phyloP scores from a whole-genome alignment of 2,888 invertebrate genomes.

The Oligia latruncula region DNA sequence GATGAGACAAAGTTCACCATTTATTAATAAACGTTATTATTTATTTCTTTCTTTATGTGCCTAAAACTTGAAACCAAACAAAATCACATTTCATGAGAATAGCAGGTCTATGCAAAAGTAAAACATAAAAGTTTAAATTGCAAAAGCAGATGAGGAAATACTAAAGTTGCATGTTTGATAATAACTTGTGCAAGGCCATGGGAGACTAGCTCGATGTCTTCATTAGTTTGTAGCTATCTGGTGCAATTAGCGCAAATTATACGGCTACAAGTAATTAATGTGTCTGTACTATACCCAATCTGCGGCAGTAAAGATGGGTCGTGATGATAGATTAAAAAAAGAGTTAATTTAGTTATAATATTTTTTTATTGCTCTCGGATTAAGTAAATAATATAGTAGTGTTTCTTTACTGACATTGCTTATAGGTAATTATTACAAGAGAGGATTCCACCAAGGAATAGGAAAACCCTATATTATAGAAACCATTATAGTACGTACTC shows the following conservation, averaged over 20 bases:
- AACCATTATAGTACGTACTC: too few species aligned
- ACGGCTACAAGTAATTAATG: slow-evolving; percentile 12
- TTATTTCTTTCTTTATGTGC: neutral
- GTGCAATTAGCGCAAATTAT: slow-evolving; percentile 52
- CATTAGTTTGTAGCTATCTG: slow-evolving; percentile 44
- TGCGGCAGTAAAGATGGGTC: neutral
- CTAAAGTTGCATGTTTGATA: slow-evolving; percentile 49
- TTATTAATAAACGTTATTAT: too few species aligned
- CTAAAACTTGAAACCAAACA: neutral
- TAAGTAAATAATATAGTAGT: neutral
- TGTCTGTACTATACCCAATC: slow-evolving; percentile 8
- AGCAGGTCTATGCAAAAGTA: neutral
- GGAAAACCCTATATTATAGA: neutral
- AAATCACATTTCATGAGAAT: neutral
- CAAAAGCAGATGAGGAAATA: slow-evolving; percentile 53
- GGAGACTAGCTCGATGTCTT: slow-evolving; percentile 57
- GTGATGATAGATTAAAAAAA: neutral
- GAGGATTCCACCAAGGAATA: neutral
- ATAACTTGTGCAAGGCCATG: slow-evolving; percentile 53
- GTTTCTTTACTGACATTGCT: neutral
- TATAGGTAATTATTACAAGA: neutral
- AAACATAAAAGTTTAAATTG: slow-evolving; percentile 26
- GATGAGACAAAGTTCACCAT: neutral
- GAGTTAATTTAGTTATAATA: neutral
- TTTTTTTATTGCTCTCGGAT: neutral